Base-by-base conservation (phyloP, 2,113 vertebrate genomes). In the Hystrix cristata region DNA sequence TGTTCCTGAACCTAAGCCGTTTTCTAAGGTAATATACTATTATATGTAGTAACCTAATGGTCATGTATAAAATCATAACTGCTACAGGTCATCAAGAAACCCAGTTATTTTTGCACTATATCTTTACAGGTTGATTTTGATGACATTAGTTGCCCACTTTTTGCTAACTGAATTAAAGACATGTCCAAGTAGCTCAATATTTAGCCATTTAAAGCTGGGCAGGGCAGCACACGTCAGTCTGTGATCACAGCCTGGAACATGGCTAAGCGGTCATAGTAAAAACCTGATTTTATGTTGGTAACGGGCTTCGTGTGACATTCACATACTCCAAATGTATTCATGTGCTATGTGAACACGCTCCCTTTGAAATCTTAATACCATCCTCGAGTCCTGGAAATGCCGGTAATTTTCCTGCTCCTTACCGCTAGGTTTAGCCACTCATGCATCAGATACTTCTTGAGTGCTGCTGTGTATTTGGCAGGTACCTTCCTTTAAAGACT, bases 101-200 rank as follows among this genome's bases (percentile, higher is more conserved):
- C 43, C 10, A 25, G 12, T 57, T 95, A 67, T 62, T 38, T 51
- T 71, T 69, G 16, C 21, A 59, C 43, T 84, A 14, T 74, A 31
- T 64, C 18, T 78, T 90, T 65, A 64, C 95, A 99, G 99, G 98
- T 99, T 81, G 99, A 99, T 97, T 99, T 99, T 93, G 99, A 99
- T 94, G 99, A 99, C 96, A 98, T 98, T 19, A 99, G 99, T 94
- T 99, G 98, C 59, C 99, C 98, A 0, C 99, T 98, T 0, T 99
- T 97, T 94, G 91, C 92, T 97, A 99, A 99, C 97, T 99, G 99
- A 97, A 98, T 99, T 83, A 99, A 98, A 97, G 99, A 98, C 97
- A 62, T 65, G 99, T 85, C 96, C 97, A 25, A 95, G 99, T 99
- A 80, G 98, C 98, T 96, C 43, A 6, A 69, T 83, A 93, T 29